Percentiles rank a stretch among this genome's conserved stretches.
Conservation (phyloP, 2,888 invertebrate species). For the Agonopterix heracliana region DNA sequence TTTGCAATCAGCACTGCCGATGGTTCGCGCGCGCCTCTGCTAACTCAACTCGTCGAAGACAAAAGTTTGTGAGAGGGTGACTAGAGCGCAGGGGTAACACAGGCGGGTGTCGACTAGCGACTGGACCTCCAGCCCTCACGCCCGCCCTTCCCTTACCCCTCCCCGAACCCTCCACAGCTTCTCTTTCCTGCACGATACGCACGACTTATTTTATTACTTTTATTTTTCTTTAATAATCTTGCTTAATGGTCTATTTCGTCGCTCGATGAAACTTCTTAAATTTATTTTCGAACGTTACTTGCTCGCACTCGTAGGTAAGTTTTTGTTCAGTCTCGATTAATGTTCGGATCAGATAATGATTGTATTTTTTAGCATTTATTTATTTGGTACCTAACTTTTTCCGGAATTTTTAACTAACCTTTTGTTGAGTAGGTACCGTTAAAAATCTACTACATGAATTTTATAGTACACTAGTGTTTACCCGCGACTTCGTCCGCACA, state of each 20-base stretch:
- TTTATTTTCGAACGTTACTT: constrained; percentile 35
- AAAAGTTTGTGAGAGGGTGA: constrained; percentile 24
- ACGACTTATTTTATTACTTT: constrained; percentile 68
- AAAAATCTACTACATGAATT: no score
- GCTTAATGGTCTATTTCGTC: constrained; percentile 63
- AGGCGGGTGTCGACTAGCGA: constrained; percentile 40
- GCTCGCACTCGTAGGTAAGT: constrained; percentile 37
- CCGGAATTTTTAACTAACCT: no score
- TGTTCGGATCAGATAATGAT: constrained; percentile 17
- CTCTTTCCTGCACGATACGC: constrained; percentile 49
- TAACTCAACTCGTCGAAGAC: constrained; percentile 14
- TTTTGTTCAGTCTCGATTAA: constrained; percentile 16
- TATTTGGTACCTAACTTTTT: no score
- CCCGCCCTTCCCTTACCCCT: constrained; percentile 39
- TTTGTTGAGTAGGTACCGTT: no score
- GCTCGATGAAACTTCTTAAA: constrained; percentile 55
- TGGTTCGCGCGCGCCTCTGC: constrained; percentile 20
- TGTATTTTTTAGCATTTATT: no score
- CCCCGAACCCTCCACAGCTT: constrained; percentile 37
- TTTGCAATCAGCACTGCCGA: constrained; percentile 21
- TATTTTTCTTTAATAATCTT: constrained; percentile 71
- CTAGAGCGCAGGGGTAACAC: constrained; percentile 17
- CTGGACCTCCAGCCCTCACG: constrained; percentile 32
- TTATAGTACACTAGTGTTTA: no score
- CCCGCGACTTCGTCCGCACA: no score